Evolutionary conservation across 2,888 invertebrate species (phyloP).

Genomic region (Parascotia fuliginaria): DNA sequence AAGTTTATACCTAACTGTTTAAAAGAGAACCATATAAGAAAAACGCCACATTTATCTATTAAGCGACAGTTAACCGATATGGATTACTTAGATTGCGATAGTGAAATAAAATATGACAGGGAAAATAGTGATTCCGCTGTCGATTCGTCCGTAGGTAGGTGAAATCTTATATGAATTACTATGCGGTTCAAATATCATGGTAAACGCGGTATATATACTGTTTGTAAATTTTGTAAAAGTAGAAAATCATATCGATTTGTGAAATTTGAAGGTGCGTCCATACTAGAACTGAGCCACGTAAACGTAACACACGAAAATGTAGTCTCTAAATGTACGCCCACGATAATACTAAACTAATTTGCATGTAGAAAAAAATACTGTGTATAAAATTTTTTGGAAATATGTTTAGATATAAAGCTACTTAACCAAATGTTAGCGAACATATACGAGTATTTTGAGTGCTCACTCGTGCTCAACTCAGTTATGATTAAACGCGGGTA

Average conservation of each 20-base stretch:
- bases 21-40: constrained; percentile 68
- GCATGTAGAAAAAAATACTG: too few species aligned
- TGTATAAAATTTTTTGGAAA: too few species aligned
- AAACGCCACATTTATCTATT: constrained; percentile 73
- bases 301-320: too few species aligned
- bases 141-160: constrained; percentile 47
- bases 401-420: too few species aligned
- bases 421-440: too few species aligned
- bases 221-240: neutral
- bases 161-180: constrained; percentile 20
- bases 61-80: constrained; percentile 66
- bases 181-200: neutral
- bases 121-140: constrained; percentile 49
- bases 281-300: neutral
- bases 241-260: neutral
- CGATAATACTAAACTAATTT: too few species aligned
- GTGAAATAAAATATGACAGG: constrained; percentile 57
- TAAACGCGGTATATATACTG: neutral
- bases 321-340: too few species aligned
- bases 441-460: too few species aligned
- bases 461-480: too few species aligned
- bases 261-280: neutral
- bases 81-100: constrained; percentile 73
- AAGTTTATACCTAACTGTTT: constrained; percentile 68
- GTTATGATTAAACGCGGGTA: too few species aligned